Evolutionary conservation across 2,888 invertebrate species (phyloP).

Genomic region (Mellilla xanthometata): DNA sequence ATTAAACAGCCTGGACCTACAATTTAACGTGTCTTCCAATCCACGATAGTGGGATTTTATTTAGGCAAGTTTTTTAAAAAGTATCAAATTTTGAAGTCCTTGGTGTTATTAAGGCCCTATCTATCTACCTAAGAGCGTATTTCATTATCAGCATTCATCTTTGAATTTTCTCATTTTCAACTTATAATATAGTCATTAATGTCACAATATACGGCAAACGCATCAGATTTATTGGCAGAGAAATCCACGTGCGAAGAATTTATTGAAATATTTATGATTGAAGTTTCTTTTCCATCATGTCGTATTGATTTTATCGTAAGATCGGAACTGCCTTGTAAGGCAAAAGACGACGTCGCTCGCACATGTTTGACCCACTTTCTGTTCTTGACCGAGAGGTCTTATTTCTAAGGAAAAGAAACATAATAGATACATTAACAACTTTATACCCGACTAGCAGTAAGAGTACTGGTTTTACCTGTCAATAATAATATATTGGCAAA

Average conservation of each 20-base stretch:
- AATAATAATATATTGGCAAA: too few species aligned
- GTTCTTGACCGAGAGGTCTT: constrained; percentile 7
- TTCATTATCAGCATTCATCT: constrained; percentile 1
- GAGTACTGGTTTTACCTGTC: too few species aligned
- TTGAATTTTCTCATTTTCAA: constrained; percentile 7
- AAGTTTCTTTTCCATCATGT: constrained; percentile 27
- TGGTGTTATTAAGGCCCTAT: too few species aligned
- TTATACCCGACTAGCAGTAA: too few species aligned
- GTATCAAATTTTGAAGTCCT: too few species aligned
- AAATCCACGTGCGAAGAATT: constrained; percentile 17
- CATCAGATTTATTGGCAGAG: constrained; percentile 9
- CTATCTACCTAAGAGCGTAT: too few species aligned
- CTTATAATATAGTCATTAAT: background rate
- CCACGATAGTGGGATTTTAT: too few species aligned
- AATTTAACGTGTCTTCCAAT: too few species aligned
- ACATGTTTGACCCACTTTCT: constrained; percentile 64
- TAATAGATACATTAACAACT: too few species aligned
- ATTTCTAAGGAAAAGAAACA: constrained; percentile 1
- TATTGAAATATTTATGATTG: constrained; percentile 31
- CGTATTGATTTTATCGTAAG: constrained; percentile 28
- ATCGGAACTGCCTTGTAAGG: constrained; percentile 67
- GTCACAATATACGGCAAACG: constrained; percentile 4
- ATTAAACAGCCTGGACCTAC: too few species aligned
- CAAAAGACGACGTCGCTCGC: constrained; percentile 52
- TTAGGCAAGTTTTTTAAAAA: too few species aligned